Evolutionary conservation across 2,113 vertebrate genomes (phyloP), one percentile per base, ranked within the genome.

Genomic region (Tylochromis polylepis): DNA sequence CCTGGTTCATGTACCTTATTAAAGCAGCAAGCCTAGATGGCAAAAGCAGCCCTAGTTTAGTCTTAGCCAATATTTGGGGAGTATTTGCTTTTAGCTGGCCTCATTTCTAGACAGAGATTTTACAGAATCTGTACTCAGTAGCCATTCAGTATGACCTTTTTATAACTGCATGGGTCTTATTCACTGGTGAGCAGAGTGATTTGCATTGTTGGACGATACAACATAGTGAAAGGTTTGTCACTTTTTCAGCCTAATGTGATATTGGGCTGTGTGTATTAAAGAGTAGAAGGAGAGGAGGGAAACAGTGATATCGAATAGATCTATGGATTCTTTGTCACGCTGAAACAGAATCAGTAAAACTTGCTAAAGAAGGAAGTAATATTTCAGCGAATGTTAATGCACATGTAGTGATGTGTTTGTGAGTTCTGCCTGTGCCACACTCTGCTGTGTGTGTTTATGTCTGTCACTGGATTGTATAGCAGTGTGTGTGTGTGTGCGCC

Each of bases 341-440:
- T 70, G 77, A 10, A 83, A 56, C 12, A n/a, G 70, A 90, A 91
- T 93, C 84, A 16, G 88, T 91, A 86, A 87, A 94, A 92, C 34
- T 91, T 84, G 83, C 84, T 84, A 87, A 92, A 92, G 90, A 90
- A 90, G 91, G 86, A 88, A 93, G 93, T 91, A 67, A 92, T 92
- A 90, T 92, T 88, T 95, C 88, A 90, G 38, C 8, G 2, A 81
- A 83, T 72, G 88, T 78, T 88, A 88, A 79, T 15, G 36, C 11
- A 5, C 84, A 60, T 24, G 58, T n/a, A 57, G 89, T n/a, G 51
- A 72, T 90, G 83, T 89, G 86, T 90, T 89, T 87, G 41, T 79
- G 91, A 91, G 59, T 90, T 92, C 92, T 90, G 81, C 55, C 41
- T 41, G 72, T 78, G 65, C 51, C 41, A 16, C 6, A 12, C 56